These are phyloP conservation scores for Melanogrammus aeglefinus DNA, from an alignment of 2,797 vertebrate genomes.

Conservation along the genomic window DNA sequence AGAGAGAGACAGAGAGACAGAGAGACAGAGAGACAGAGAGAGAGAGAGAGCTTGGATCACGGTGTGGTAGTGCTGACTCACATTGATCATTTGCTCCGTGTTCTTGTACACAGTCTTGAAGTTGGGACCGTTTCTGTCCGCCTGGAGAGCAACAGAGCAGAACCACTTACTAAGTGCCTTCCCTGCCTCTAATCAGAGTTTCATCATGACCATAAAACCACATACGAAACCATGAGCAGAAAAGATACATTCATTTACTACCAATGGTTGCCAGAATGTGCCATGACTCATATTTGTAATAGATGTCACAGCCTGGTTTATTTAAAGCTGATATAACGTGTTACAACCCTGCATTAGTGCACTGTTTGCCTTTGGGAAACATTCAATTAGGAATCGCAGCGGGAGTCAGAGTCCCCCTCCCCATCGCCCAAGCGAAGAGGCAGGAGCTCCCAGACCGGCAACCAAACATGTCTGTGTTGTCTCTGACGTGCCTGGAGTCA, in stretches of 20 bases:
- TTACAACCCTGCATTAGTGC: background rate
- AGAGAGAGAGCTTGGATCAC: background rate
- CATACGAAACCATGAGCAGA: background rate
- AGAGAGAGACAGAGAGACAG: too few species aligned
- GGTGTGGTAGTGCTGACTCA: conserved; percentile 59
- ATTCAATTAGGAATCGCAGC: background rate
- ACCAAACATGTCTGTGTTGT: conserved; percentile 15
- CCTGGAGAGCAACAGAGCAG: conserved; percentile 65
- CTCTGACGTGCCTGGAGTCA: conserved; percentile 9
- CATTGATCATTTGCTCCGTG: conserved; percentile 83
- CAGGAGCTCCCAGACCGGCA: background rate
- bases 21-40: background rate
- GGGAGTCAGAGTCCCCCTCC: background rate
- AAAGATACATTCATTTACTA: background rate
- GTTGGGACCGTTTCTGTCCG: conserved; percentile 80
- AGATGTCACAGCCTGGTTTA: background rate
- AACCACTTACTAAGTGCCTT: background rate
- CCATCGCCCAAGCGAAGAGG: background rate
- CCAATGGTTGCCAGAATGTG: background rate
- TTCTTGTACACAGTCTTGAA: conserved; percentile 80
- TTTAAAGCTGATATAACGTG: background rate
- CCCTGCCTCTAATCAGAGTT: background rate
- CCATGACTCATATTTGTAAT: background rate
- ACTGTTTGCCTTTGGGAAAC: background rate
- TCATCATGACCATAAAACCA: background rate